A percentile compares a stretch with the other conserved stretches of the same genome.
phyloP scores from a whole-genome alignment of 2,797 vertebrate species.

The Syncerus caffer region DNA sequence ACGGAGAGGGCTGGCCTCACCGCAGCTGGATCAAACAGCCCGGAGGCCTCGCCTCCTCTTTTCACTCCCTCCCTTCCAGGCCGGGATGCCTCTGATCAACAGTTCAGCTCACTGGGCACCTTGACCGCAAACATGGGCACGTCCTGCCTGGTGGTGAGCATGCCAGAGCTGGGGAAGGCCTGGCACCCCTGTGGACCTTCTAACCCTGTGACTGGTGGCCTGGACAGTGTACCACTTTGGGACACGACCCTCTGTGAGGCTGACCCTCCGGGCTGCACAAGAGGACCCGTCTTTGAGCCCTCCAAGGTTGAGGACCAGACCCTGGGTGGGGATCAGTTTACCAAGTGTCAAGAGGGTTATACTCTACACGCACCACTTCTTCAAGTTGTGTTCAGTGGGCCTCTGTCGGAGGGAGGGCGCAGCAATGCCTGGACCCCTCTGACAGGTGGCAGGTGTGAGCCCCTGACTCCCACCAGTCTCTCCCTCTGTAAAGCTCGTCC shows the following conservation, averaged over 20 bases:
- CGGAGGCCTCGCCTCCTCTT: neutral
- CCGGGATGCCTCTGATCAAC: neutral
- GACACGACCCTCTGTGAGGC: neutral
- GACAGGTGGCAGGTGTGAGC: neutral
- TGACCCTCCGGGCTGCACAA: neutral
- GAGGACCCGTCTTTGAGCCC: neutral
- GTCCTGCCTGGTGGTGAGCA: neutral
- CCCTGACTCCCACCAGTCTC: neutral
- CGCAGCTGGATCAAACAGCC: neutral
- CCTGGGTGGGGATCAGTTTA: neutral
- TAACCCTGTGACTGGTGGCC: neutral
- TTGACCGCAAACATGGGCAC: neutral
- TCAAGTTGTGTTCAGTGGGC: rapidly evolving
- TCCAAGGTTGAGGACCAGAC: neutral
- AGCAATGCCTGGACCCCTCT: neutral
- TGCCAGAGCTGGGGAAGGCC: neutral
- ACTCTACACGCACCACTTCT: rapidly evolving
- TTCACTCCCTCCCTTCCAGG: neutral
- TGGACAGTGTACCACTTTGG: rapidly evolving
- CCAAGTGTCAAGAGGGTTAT: neutral
- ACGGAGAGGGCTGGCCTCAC: rapidly evolving
- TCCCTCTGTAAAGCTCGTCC: neutral
- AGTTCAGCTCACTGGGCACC: neutral
- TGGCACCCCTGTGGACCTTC: neutral
- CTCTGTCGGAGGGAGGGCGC: rapidly evolving